phyloP scores from a whole-genome alignment of 2,113 vertebrate species.

The Columba janthina region DNA sequence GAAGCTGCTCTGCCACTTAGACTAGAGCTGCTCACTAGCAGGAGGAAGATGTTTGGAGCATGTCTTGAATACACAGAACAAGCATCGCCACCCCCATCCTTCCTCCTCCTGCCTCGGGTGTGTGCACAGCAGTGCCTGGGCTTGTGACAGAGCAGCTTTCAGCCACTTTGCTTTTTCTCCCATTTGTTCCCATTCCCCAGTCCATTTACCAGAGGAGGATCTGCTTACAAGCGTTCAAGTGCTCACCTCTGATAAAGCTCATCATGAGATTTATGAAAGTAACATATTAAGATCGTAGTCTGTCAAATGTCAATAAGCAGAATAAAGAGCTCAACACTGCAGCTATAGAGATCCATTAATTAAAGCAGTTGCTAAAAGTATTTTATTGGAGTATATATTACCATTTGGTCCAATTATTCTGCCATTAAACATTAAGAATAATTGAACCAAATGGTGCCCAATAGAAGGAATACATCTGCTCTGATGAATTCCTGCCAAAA shows the following conservation, averaged over 20 bases:
- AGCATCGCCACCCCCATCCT: neutral
- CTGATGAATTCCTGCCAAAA: conserved; percentile 63
- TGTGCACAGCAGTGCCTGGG: neutral
- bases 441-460: conserved; percentile 63
- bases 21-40: neutral
- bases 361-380: conserved; percentile 61
- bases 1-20: neutral
- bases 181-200: neutral
- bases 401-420: conserved; percentile 66
- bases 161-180: neutral
- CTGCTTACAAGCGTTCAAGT: neutral
- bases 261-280: conserved; percentile 20
- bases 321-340: conserved; percentile 28
- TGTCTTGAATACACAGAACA: neutral
- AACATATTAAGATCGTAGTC: neutral
- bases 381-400: conserved; percentile 64
- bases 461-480: conserved; percentile 63
- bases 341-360: conserved; percentile 21
- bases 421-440: conserved; percentile 67
- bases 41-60: neutral
- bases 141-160: neutral
- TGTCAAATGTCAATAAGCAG: conserved; percentile 60
- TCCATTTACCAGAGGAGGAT: neutral
- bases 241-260: conserved; percentile 1
- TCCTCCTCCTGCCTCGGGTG: neutral